Conservation (phyloP, 2,888 invertebrate genomes). For the Pachymerium ferrugineum region DNA sequence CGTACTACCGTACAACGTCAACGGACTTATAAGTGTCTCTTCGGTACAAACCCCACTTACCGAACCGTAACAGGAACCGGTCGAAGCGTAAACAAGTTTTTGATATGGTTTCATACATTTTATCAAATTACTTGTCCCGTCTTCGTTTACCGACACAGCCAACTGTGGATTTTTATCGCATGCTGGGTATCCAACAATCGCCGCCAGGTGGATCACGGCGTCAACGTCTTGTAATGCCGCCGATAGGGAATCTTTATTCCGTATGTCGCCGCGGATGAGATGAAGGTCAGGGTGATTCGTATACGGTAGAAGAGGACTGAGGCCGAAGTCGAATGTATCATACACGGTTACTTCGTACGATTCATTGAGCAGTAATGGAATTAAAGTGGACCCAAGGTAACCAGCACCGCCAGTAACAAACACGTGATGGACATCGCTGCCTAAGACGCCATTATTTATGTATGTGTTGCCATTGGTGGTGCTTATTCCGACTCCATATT, state of each 20-base stretch:
- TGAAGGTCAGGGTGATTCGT: conserved; percentile 38
- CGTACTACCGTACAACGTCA: conserved; percentile 46
- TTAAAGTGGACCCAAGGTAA: conserved; percentile 46
- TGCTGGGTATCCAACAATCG: conserved; percentile 48
- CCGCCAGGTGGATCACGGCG: conserved; percentile 46
- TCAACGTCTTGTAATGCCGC: conserved; percentile 41
- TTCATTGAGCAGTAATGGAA: conserved; percentile 44
- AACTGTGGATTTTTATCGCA: conserved; percentile 45
- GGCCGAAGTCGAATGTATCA: conserved; percentile 45
- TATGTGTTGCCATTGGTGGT: not conserved
- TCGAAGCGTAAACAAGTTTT: conserved; percentile 45
- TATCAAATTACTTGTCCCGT: conserved; percentile 43
- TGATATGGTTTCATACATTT: conserved; percentile 42
- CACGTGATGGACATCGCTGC: conserved; percentile 37
- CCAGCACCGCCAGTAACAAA: conserved; percentile 46
- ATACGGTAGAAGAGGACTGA: conserved; percentile 42
- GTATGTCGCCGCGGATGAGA: conserved; percentile 43
- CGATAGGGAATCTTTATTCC: conserved; percentile 41
- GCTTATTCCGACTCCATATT: not conserved
- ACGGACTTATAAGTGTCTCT: conserved; percentile 45
- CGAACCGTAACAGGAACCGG: conserved; percentile 48
- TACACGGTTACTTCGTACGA: conserved; percentile 47
- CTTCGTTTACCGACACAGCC: conserved; percentile 44
- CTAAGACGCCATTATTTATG: not conserved
- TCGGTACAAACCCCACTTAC: conserved; percentile 45